Base-by-base conservation (phyloP, 2,888 invertebrate genomes). In the Beris morrisii region DNA sequence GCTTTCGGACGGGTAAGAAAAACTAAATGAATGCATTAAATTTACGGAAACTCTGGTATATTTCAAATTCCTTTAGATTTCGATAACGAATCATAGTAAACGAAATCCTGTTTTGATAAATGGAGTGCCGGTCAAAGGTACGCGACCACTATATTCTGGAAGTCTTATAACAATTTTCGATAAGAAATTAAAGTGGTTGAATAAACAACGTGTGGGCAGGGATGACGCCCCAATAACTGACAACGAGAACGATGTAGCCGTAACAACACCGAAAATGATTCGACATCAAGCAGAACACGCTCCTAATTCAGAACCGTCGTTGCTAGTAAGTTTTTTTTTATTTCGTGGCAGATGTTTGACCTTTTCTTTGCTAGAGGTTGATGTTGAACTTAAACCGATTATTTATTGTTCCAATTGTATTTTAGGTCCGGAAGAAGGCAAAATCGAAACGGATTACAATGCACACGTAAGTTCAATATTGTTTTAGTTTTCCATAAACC, bases 1-100 rank as follows among this genome's bases (percentile, higher is more conserved):
- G 74, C 78, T 12, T 79, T 77, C 70, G 79, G 79, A 64, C 75
- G 78, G 74, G 79, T 80, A 72, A 77, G 76, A 50, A 48, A 48
- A 48, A 15, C 3, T 5, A 48, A 48, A 5, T 15, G n/a, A 48
- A 48, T 6, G 2, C 28, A 22, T 22, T 22, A 1, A 22, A 22
- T 22, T 22, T 44, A 12, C 44, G n/a, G 2, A 44, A 38, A 9
- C 9, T 38, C 9, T 38, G 38, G 4, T 30, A 11, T 15, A 22
- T 55, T 56, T 53, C 55, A 43, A 6, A 66, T 52, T 66, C n/a
- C n/a, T 13, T 3, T 69, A 79, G 79, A 76, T 79, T 7, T 74
- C 74, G 9, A 76, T 79, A 46, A 72, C 73, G 54, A 80, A 80
- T 71, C 68, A 74, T 30, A 76, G 76, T 12, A 65, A 68, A 13